Evolutionary conservation across 2,113 vertebrate genomes (phyloP).

Genomic region (Neogale vison): DNA sequence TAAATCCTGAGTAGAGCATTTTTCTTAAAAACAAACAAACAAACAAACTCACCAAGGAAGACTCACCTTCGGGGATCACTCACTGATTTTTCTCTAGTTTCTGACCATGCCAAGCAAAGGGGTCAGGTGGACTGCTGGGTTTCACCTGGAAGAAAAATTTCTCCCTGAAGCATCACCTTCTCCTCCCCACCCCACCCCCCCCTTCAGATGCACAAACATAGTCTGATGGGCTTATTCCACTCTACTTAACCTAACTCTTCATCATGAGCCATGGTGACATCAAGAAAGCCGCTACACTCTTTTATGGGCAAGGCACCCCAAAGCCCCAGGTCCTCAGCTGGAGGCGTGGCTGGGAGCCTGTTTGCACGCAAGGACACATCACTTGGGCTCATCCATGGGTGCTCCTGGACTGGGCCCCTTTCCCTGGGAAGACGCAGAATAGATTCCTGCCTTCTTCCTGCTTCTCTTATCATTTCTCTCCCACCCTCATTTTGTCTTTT

Average conservation of each 20-base stretch:
- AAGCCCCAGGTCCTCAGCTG: no score
- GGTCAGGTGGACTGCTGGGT: background rate
- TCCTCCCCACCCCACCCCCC: background rate
- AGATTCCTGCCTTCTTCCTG: background rate
- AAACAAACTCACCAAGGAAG: background rate
- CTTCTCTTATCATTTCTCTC: background rate
- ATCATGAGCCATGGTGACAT: fast-evolving
- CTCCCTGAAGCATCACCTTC: background rate
- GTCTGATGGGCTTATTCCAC: background rate
- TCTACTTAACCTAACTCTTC: background rate
- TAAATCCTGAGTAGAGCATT: background rate
- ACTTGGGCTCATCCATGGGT: background rate
- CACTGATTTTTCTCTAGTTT: background rate
- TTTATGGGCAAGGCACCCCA: background rate
- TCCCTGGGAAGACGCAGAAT: background rate
- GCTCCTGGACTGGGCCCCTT: background rate
- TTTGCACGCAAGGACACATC: background rate
- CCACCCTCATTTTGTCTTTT: background rate
- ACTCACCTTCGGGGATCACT: background rate
- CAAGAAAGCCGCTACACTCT: no score
- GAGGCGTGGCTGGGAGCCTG: background rate
- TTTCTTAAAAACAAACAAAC: background rate
- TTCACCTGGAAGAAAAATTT: background rate
- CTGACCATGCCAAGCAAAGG: background rate
- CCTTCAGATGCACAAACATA: background rate